A percentile compares a stretch with the other conserved stretches of the same genome.
phyloP scores from a whole-genome alignment of 2,113 vertebrate genomes.

The Noctilio leporinus region DNA sequence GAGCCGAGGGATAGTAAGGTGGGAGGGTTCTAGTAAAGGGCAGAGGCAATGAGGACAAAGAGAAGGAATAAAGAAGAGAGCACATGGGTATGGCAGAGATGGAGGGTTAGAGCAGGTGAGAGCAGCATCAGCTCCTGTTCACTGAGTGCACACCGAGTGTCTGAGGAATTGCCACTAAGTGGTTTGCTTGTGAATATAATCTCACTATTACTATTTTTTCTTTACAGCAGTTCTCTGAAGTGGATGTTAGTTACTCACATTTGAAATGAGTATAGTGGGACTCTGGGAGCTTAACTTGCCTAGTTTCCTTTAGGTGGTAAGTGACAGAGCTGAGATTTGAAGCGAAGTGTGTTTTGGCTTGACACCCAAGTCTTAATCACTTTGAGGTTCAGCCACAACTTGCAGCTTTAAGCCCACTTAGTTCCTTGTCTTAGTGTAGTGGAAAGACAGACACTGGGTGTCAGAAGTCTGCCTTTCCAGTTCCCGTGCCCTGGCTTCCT shows the following conservation, averaged over 20 bases:
- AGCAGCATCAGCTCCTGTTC: accelerated
- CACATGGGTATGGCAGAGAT: accelerated
- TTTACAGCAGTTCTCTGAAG: background rate
- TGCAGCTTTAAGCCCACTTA: background rate
- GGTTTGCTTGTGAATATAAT: background rate
- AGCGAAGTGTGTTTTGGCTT: background rate
- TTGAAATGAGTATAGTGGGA: background rate
- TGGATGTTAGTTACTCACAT: background rate
- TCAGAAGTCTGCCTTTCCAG: background rate
- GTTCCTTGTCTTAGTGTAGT: background rate
- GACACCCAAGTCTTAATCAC: background rate
- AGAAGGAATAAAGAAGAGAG: background rate
- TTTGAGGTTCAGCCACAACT: background rate
- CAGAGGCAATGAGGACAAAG: background rate
- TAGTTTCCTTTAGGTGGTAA: background rate
- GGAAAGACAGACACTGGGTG: background rate
- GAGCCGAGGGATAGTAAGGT: background rate
- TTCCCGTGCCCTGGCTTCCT: background rate
- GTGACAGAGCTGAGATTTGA: background rate
- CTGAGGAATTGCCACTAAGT: no score
- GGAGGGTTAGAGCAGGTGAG: background rate
- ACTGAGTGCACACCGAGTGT: background rate
- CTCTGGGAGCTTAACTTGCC: background rate
- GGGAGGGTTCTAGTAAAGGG: background rate
- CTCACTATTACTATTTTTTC: background rate